phyloP scores from a whole-genome alignment of 2,113 vertebrate species.

The Mirza zaza region DNA sequence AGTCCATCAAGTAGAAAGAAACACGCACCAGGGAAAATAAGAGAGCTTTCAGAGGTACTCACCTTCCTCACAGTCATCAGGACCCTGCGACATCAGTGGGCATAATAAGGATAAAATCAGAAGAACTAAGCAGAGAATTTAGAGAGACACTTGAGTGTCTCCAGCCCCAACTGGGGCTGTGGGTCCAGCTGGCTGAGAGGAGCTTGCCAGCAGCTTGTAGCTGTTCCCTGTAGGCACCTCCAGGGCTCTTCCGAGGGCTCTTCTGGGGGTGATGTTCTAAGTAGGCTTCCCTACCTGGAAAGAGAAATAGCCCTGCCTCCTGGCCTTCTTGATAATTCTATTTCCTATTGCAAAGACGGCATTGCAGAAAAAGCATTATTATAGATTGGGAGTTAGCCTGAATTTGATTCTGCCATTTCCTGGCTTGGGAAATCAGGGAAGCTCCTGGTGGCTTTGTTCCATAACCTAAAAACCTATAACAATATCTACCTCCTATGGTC shows the following conservation, averaged over 20 bases:
- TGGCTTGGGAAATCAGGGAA: not conserved
- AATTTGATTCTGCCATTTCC: not conserved
- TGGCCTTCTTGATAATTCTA: not conserved
- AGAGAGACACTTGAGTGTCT: not conserved
- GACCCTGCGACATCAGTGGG: not conserved
- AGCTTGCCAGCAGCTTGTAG: not conserved
- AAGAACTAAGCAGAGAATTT: not conserved
- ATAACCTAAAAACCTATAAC: not conserved
- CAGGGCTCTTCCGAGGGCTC: not conserved
- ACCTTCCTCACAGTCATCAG: not conserved
- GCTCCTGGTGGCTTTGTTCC: not conserved
- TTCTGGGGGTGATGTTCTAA: not conserved
- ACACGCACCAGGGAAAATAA: not conserved
- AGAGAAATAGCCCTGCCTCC: not conserved
- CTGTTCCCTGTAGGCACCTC: not conserved
- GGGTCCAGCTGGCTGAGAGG: not conserved
- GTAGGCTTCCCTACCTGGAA: not conserved
- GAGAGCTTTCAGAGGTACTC: not conserved
- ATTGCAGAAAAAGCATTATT: not conserved
- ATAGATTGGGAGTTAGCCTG: not conserved
- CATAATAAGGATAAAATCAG: not conserved
- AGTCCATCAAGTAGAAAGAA: not conserved
- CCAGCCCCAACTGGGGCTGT: not conserved
- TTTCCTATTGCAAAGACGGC: not conserved
- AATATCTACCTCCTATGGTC: not conserved